A percentile compares a stretch with the other conserved stretches of the same genome.
Conservation (phyloP, 2,888 invertebrate species). For the Chirona hameri region DNA sequence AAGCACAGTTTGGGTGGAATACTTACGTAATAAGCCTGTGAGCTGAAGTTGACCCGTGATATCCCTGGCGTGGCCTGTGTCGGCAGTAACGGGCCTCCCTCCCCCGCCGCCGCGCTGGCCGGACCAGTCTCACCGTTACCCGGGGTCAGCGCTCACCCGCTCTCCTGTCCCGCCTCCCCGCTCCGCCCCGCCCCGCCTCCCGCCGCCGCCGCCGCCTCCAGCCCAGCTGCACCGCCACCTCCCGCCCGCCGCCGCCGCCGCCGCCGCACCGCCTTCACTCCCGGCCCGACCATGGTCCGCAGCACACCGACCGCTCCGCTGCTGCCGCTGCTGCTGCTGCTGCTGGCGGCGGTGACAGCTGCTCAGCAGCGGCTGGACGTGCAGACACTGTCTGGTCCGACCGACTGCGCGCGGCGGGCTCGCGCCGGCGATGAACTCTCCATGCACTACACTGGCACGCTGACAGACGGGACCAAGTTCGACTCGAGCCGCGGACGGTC, state of each 20-base stretch:
- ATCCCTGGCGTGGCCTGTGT: too few relatives aligned
- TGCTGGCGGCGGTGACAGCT: background rate
- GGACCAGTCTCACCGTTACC: background rate
- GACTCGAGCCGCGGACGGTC: constrained; percentile 37
- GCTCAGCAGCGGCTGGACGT: background rate
- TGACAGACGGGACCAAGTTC: constrained; percentile 29
- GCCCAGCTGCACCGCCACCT: too few relatives aligned
- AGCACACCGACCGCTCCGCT: background rate
- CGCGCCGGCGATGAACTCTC: background rate
- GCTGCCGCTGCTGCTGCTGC: background rate
- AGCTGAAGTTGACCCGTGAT: too few relatives aligned
- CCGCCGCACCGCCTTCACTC: background rate
- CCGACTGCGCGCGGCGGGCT: background rate
- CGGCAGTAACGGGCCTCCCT: background rate
- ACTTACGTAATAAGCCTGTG: too few relatives aligned
- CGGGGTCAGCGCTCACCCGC: background rate
- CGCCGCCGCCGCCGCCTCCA: background rate
- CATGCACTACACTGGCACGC: constrained; percentile 22
- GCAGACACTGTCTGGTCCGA: background rate
- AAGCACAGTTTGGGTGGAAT: too few relatives aligned
- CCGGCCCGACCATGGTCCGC: background rate
- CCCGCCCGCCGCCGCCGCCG: background rate
- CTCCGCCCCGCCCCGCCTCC: too few relatives aligned
- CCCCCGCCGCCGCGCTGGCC: background rate
- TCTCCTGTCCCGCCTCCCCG: too few relatives aligned